Conservation (phyloP, 23 tunicate species). For the Botrylloides violaceus region DNA sequence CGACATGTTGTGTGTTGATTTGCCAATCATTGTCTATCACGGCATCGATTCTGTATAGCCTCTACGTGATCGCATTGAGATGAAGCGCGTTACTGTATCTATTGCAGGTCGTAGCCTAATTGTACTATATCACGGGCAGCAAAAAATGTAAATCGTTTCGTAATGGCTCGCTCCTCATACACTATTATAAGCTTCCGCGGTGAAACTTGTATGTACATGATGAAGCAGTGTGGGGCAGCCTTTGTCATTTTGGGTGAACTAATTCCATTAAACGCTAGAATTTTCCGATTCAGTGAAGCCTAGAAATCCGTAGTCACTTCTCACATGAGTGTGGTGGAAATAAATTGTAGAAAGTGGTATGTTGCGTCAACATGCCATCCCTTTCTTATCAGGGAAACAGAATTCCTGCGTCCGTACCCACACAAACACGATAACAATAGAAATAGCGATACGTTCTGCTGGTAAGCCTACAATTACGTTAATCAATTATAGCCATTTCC, state of each 20-base stretch:
- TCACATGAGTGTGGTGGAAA: constrained; percentile 1
- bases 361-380: constrained; percentile 15
- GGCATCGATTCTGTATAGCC: no score
- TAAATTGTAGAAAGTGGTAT: constrained; percentile 15
- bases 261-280: not conserved
- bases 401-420: constrained; percentile 9
- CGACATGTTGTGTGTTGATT: no score
- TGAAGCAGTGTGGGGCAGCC: not conserved
- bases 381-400: constrained; percentile 14
- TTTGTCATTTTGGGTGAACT: not conserved
- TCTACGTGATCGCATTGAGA: no score
- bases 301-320: not conserved
- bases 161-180: no score
- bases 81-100: no score
- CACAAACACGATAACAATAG: constrained; percentile 3
- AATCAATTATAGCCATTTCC: not conserved
- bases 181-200: not conserved
- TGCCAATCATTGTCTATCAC: no score
- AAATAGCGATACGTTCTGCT: not conserved
- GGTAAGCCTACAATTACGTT: not conserved
- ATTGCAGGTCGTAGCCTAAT: no score
- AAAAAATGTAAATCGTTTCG: no score
- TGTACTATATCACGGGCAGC: no score
- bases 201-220: not conserved
- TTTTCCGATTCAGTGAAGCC: constrained; percentile 7